Percentiles rank a stretch among this genome's conserved stretches.
Conservation (phyloP, 2,888 invertebrate genomes). For the Drosophila robusta region DNA sequence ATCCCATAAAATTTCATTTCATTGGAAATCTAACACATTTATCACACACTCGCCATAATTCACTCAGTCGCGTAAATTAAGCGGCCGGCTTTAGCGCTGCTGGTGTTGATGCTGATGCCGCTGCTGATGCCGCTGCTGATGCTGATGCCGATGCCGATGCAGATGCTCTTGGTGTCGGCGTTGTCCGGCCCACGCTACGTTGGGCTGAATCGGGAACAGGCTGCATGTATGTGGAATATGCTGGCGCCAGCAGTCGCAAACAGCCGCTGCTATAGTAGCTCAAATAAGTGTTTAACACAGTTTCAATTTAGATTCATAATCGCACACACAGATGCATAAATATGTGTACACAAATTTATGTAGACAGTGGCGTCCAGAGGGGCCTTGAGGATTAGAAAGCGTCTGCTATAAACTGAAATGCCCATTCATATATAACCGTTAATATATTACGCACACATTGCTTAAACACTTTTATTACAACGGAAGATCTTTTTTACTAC, state of each 20-base stretch:
- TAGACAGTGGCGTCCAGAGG: constrained; percentile 12
- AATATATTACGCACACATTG: background rate
- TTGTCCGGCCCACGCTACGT: constrained; percentile 7
- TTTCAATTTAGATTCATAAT: constrained; percentile 64
- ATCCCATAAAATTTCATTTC: constrained; percentile 63
- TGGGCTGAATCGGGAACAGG: constrained; percentile 11
- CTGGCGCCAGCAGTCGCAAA: constrained; percentile 63
- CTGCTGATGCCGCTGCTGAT: constrained; percentile 1
- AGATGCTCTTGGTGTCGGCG: constrained; percentile 2
- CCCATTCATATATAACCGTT: background rate
- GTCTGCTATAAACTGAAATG: background rate
- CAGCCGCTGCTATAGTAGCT: constrained; percentile 49
- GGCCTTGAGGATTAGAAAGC: background rate
- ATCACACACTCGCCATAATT: constrained; percentile 64
- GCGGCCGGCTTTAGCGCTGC: constrained; percentile 14
- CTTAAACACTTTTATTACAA: too few species aligned
- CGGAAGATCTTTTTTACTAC: too few species aligned
- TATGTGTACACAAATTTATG: constrained; percentile 1
- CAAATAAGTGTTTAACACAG: constrained; percentile 70
- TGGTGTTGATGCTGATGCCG: background rate
- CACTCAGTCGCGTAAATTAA: constrained; percentile 59
- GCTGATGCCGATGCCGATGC: constrained; percentile 1
- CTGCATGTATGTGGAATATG: constrained; percentile 41
- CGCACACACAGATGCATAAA: constrained; percentile 20
- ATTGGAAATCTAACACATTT: constrained; percentile 77